Conservation (phyloP, 2,888 invertebrate genomes). For the Tricholauxania praeusta region DNA sequence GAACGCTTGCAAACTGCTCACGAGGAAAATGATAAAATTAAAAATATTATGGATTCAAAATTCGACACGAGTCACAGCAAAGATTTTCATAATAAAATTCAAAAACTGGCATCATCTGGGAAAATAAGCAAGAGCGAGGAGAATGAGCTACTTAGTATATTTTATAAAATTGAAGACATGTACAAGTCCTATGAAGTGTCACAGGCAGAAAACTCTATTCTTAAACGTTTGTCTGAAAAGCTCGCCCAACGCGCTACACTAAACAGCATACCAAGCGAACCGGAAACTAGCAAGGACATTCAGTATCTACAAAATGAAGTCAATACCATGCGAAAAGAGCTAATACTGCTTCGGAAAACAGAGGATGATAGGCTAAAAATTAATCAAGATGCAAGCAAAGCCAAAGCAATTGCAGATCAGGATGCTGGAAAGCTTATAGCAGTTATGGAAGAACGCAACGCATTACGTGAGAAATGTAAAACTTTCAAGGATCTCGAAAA, state of each 20-base stretch:
- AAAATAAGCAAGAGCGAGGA: constrained; percentile 57
- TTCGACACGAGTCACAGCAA: constrained; percentile 51
- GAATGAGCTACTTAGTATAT: constrained; percentile 53
- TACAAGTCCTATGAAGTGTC: constrained; percentile 56
- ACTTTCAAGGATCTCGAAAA: constrained; percentile 46
- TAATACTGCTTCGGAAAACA: constrained; percentile 52
- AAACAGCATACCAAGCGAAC: constrained; percentile 49
- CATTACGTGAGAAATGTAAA: constrained; percentile 53
- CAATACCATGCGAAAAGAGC: constrained; percentile 55
- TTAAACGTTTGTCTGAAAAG: constrained; percentile 59
- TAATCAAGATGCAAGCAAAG: constrained; percentile 30
- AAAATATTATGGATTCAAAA: constrained; percentile 52
- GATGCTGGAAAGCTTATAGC: constrained; percentile 53
- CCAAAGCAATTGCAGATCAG: constrained; percentile 41
- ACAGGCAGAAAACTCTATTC: constrained; percentile 57
- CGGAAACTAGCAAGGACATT: constrained; percentile 56
- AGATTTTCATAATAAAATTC: constrained; percentile 53
- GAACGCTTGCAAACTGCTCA: constrained; percentile 49
- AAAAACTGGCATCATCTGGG: constrained; percentile 48
- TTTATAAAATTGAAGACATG: constrained; percentile 56
- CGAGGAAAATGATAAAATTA: constrained; percentile 53
- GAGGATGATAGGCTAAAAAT: constrained; percentile 51
- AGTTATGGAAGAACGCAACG: constrained; percentile 58
- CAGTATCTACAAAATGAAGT: constrained; percentile 57
- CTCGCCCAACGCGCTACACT: constrained; percentile 49